phyloP scores from a whole-genome alignment of 2,113 vertebrate species.

The Labrus mixtus region DNA sequence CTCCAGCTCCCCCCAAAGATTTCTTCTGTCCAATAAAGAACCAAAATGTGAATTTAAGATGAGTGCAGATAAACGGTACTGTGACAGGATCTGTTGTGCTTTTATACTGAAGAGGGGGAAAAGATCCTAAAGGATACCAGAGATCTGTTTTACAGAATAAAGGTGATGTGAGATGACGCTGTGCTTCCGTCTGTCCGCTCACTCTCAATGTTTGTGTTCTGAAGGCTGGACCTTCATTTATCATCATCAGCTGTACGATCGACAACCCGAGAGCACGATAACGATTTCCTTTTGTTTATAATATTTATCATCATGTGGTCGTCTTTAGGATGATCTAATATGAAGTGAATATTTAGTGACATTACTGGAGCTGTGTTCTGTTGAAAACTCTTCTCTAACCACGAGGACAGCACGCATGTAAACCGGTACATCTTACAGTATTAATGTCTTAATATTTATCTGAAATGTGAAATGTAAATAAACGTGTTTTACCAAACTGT shows the following conservation, averaged over 20 bases:
- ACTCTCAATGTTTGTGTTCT: neutral
- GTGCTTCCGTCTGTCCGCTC: slow-evolving; percentile 4
- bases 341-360: slow-evolving; percentile 26
- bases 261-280: slow-evolving; percentile 33
- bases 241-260: neutral
- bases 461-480: slow-evolving; percentile 40
- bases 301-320: neutral
- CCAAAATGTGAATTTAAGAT: slow-evolving; percentile 1
- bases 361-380: neutral
- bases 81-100: neutral
- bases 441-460: slow-evolving; percentile 45
- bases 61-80: neutral
- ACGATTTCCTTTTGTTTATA: neutral
- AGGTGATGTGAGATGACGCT: too few relatives aligned
- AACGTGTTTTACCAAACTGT: slow-evolving; percentile 41
- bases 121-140: neutral
- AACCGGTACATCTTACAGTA: too few relatives aligned
- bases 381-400: too few relatives aligned
- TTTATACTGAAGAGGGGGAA: neutral
- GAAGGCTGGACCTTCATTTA: slow-evolving; percentile 63
- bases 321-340: neutral
- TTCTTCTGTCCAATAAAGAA: neutral
- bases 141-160: neutral
- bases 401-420: too few relatives aligned
- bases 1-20: neutral